Conservation (phyloP, 2,888 invertebrate species). For the Phaedon cochleariae region DNA sequence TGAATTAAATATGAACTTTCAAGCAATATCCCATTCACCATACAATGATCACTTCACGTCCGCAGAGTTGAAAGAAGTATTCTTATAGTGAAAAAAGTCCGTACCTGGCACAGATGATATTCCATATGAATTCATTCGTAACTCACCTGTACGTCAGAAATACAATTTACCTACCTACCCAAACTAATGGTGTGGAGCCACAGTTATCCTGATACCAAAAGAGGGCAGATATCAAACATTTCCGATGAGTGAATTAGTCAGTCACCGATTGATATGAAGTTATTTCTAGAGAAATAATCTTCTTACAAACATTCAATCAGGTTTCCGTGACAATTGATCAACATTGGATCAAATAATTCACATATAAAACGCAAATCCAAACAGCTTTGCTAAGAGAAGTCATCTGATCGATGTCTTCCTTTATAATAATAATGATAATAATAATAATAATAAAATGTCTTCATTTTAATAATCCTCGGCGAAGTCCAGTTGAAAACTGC, state of each 20-base stretch:
- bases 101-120: not conserved
- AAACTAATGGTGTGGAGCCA: slow-evolving; percentile 6
- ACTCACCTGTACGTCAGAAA: not conserved
- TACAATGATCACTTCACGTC: not conserved
- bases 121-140: not conserved
- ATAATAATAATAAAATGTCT: no score
- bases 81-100: not conserved
- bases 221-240: not conserved
- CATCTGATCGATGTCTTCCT: slow-evolving; percentile 11
- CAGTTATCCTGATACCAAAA: slow-evolving; percentile 16
- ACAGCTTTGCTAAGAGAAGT: slow-evolving; percentile 1
- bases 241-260: slow-evolving; percentile 7
- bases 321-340: not conserved
- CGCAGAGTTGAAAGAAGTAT: not conserved
- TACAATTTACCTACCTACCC: not conserved
- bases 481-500: no score
- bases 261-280: slow-evolving; percentile 18
- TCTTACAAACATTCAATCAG: no score
- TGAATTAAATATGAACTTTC: no score
- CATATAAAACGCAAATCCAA: not conserved
- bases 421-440: no score
- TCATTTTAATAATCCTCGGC: no score
- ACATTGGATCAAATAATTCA: slow-evolving; percentile 6
- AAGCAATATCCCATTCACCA: not conserved
- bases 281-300: slow-evolving; percentile 12